A percentile compares a stretch with the other conserved stretches of the same genome.
phyloP scores from a whole-genome alignment of 2,797 vertebrate species.

The Lepus townsendii region DNA sequence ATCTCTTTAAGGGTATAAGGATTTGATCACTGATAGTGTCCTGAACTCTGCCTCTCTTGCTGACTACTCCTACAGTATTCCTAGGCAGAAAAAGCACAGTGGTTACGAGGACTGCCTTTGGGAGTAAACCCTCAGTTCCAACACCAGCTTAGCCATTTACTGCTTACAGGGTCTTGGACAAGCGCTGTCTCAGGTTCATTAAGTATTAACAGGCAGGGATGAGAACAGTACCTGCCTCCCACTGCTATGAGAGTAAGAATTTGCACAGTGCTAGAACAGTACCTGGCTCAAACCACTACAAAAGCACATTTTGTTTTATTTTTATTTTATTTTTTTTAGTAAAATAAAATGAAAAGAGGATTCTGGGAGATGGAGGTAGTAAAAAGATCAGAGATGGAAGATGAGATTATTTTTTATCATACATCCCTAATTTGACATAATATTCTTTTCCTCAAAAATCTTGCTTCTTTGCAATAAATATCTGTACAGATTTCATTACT shows the following conservation, averaged over 20 bases:
- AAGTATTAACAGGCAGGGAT: slow-evolving; percentile 25
- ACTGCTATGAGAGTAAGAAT: slow-evolving; percentile 1
- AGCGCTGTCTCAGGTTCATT: slow-evolving; percentile 16
- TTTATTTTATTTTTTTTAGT: neutral
- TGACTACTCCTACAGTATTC: neutral
- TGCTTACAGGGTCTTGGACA: neutral
- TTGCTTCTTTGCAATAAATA: neutral
- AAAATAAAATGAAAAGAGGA: slow-evolving; percentile 60
- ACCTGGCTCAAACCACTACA: neutral
- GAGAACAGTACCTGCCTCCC: neutral
- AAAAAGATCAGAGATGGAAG: neutral
- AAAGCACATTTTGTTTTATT: neutral
- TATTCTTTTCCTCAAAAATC: slow-evolving; percentile 42
- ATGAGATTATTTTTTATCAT: slow-evolving; percentile 21
- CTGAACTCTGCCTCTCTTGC: neutral
- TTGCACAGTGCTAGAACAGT: slow-evolving; percentile 17
- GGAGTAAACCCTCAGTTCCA: neutral
- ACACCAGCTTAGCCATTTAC: slow-evolving; percentile 3
- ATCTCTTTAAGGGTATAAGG: neutral
- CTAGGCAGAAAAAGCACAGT: neutral
- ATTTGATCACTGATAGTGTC: neutral
- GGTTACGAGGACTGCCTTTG: neutral
- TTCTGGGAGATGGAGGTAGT: neutral
- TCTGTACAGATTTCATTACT: slow-evolving; percentile 69
- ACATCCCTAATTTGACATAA: neutral